Percentiles rank a stretch among this genome's conserved stretches.
Evolutionary conservation across 1,140 invertebrate species (phyloP).

Genomic region (Zaprionus capensis): DNA sequence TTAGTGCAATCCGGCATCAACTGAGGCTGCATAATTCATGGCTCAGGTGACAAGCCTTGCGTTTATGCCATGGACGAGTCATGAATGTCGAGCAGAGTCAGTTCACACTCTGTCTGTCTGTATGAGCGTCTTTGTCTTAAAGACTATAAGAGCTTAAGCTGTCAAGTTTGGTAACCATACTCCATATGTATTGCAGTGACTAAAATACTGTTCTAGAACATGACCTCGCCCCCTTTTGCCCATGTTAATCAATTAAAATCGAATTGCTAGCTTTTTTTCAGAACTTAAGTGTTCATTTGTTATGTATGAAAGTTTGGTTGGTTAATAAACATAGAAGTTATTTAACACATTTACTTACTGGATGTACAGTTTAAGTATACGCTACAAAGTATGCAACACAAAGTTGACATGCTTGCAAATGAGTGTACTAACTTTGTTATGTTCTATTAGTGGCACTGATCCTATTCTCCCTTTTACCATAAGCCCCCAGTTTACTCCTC

Average conservation of each 20-base stretch:
- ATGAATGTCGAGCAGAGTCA: too few species aligned
- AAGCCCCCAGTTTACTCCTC: too few species aligned
- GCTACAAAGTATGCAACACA: too few species aligned
- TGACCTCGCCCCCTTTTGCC: too few species aligned
- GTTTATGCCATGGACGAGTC: neutral
- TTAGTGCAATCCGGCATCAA: neutral
- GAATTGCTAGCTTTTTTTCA: neutral
- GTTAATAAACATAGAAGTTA: too few species aligned
- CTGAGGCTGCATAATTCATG: conserved; percentile 5
- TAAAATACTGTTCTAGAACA: neutral
- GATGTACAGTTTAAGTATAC: too few species aligned
- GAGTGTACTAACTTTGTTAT: too few species aligned
- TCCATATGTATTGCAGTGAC: neutral
- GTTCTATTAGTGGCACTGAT: too few species aligned
- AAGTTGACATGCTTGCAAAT: too few species aligned
- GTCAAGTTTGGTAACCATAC: neutral
- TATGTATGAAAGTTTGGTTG: too few species aligned
- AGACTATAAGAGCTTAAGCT: neutral
- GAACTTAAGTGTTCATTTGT: neutral
- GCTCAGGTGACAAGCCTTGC: neutral
- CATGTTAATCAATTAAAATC: neutral
- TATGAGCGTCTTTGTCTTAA: neutral
- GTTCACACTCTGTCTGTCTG: neutral
- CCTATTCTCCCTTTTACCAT: too few species aligned
- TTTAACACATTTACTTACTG: too few species aligned